Evolutionary conservation across 2,888 invertebrate species (phyloP).

Genomic region (Embidobia sp.): DNA sequence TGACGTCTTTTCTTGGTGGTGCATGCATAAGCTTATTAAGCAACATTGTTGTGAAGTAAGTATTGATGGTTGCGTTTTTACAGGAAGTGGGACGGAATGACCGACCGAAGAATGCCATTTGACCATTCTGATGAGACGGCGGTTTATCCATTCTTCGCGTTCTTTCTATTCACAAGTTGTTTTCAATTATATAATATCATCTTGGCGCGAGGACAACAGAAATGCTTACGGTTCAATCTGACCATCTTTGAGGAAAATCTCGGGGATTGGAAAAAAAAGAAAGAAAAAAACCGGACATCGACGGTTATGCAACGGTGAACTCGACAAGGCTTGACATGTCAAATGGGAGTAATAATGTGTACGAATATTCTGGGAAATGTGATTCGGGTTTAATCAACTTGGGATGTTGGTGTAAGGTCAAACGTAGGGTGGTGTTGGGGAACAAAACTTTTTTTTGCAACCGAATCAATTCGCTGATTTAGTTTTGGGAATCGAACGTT

Average conservation of each 20-base stretch:
- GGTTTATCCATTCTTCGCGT: constrained; percentile 24
- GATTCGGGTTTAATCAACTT: too few species aligned
- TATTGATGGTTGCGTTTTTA: constrained; percentile 70
- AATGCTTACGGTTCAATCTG: constrained; percentile 17
- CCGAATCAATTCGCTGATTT: too few species aligned
- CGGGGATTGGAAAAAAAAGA: too few species aligned
- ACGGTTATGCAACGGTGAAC: constrained; percentile 31
- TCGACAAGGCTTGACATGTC: not conserved
- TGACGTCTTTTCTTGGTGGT: constrained; percentile 78
- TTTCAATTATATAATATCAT: constrained; percentile 57
- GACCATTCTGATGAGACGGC: constrained; percentile 41
- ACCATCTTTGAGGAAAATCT: too few species aligned
- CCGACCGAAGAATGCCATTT: constrained; percentile 52
- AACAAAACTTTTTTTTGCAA: too few species aligned
- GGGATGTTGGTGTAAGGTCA: too few species aligned
- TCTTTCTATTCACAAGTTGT: constrained; percentile 54
- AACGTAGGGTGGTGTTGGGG: too few species aligned
- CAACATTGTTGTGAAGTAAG: constrained; percentile 76
- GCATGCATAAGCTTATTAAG: constrained; percentile 81
- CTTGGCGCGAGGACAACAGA: constrained; percentile 10
- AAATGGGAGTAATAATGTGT: not conserved
- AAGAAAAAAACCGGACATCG: not conserved
- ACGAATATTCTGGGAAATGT: not conserved
- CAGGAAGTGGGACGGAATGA: constrained; percentile 64
- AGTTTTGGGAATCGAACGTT: too few species aligned